Evolutionary conservation across 2,797 vertebrate genomes (phyloP), one percentile per base, ranked within the genome.

Genomic region (Lerista edwardsae): DNA sequence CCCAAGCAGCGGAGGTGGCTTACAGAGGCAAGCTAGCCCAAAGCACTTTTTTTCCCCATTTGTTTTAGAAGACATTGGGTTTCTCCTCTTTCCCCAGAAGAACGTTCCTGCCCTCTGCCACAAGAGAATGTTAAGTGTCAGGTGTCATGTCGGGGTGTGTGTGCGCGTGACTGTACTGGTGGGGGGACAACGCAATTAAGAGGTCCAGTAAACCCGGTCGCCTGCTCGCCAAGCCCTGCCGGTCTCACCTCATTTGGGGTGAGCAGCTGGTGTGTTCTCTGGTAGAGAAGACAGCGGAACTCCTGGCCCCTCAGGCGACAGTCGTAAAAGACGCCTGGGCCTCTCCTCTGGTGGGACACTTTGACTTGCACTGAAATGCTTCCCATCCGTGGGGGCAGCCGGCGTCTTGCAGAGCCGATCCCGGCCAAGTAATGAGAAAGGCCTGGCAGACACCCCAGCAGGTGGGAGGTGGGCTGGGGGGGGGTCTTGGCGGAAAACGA

Each of bases 401-500:
- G 0, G 0, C 47, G 31, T 17, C 64, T n/a, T 64, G 73, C 1
- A 31, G 19, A 76, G 64, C 44, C 14, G 57, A 19, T 84, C 47
- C n/a, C 19, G 29, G n/a, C 23, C 83, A 71, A 61, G 34, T 75
- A 31, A 72, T 72, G 21, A 57, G 19, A 55, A 25, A 62, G 59
- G 36, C 41, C 59, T 57, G 73, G 0, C 72, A 73, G 77, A 14
- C 61, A 3, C 59, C 77, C 29, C 79, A 21, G 72, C 62, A 41
- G 81, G 75, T 83, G 51, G 62, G 85, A 0, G 0, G 0, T 41
- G 0, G 2, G 81, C 73, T 83, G 51, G 62, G 85, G 0, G 0
- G 0, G 47, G 0, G 2, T 29, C 51, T 75, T 21, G 57, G 85
- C 10, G 25, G 55, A 2, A n/a, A 79, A 34, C 6, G 78, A 51